Conservation (phyloP, 2,888 invertebrate genomes). For the Mactromeris polynyma region DNA sequence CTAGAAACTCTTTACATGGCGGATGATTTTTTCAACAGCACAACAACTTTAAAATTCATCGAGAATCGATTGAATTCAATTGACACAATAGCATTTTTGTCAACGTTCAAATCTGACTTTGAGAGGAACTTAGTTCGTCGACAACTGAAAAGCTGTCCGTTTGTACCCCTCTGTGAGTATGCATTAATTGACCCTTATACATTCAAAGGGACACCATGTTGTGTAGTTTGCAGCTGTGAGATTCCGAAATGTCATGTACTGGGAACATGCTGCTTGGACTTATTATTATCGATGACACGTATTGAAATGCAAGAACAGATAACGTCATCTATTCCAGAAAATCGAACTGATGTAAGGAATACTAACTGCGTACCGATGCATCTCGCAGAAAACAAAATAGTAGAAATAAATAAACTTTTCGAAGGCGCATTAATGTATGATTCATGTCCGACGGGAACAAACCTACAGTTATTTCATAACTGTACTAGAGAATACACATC, state of each 20-base stretch:
- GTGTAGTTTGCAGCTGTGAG: conserved; percentile 14
- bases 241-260: not conserved
- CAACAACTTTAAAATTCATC: not conserved
- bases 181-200: not conserved
- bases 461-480: not conserved
- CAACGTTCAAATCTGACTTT: conserved; percentile 5
- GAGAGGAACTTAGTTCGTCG: not conserved
- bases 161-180: not conserved
- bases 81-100: not conserved
- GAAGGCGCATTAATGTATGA: not conserved
- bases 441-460: not conserved
- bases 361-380: not conserved
- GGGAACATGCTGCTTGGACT: not conserved
- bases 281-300: too few relatives aligned
- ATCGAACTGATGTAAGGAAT: not conserved
- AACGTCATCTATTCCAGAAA: not conserved
- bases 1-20: not conserved
- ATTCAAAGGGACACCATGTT: not conserved
- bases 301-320: not conserved
- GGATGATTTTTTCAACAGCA: not conserved
- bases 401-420: not conserved
- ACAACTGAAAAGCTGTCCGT: conserved; percentile 17
- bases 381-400: not conserved
- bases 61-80: not conserved
- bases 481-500: conserved; percentile 24